Evolutionary conservation across 2,113 vertebrate genomes (phyloP), one percentile per base, ranked within the genome.

Genomic region (Notarius quadriscutis): DNA sequence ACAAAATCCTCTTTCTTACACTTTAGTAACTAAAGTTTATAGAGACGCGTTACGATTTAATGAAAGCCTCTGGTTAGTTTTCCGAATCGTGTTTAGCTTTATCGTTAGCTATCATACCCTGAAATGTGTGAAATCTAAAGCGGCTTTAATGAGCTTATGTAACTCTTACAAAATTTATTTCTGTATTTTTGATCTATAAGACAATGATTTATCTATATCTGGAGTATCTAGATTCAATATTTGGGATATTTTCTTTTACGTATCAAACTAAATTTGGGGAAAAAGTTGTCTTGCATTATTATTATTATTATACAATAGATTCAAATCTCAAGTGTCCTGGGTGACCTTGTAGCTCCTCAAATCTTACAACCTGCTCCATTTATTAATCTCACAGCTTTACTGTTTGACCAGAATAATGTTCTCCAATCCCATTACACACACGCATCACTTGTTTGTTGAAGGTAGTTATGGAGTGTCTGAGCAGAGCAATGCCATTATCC

Each of bases 321-420:
- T 55, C 12, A 20, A 57, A 79, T 30, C 15, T 30, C 77, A 80
- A 18, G n/a, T 58, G 27, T 34, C 55, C 78, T 7, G 17, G 1
- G 8, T 81, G 14, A 60, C 67, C 62, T 72, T 84, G 69, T 80
- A 27, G 27, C 81, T 65, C 72, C 30, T 81, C 34, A 77, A 84
- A 72, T 41, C 20, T 51, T 77, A n/a, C 22, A 77, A 77, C 48
- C 53, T 71, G 65, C 11, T 1, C 34, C 71, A 62, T 15, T 84
- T 86, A 63, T n/a, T 87, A 82, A 79, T 87, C 27, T 12, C 48
- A 75, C 6, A 8, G 80, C 62, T 60, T 30, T 58, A 41, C 34
- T 65, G 34, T 86, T 55, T 55, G 48, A 71, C 88, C 78, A 80
- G 22, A 72, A 87, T 84, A n/a, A 51, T 84, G 84, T 77, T 80